These are phyloP conservation scores for Chaenogobius annularis DNA, from an alignment of 2,113 vertebrate species.

Conservation along the genomic window DNA sequence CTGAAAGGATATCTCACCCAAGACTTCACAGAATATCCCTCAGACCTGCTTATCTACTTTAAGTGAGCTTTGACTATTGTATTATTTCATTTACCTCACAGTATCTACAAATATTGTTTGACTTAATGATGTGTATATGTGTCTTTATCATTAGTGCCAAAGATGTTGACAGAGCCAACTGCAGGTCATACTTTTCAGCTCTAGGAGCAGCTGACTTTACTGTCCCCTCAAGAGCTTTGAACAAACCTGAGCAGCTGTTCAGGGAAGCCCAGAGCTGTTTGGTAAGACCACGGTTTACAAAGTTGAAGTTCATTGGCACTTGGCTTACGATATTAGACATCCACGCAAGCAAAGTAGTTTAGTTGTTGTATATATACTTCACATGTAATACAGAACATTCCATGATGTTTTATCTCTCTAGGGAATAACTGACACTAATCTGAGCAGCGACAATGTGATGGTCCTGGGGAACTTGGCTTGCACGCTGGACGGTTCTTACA, in stretches of 20 bases:
- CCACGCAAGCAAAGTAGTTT: background rate
- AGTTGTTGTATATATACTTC: background rate
- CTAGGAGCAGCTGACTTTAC: slow-evolving; percentile 57
- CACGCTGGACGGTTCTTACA: slow-evolving; percentile 56
- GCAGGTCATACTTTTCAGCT: slow-evolving; percentile 58
- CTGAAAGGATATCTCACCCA: slow-evolving; percentile 31
- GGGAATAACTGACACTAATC: slow-evolving; percentile 47
- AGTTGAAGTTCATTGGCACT: background rate
- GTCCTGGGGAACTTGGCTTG: slow-evolving; percentile 71
- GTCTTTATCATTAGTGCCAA: slow-evolving; percentile 42
- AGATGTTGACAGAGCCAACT: slow-evolving; percentile 40
- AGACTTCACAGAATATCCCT: slow-evolving; percentile 62
- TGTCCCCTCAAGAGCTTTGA: slow-evolving; percentile 47
- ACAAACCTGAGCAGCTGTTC: slow-evolving; percentile 29
- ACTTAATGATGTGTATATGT: background rate
- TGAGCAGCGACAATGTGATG: slow-evolving; percentile 55
- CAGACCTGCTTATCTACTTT: slow-evolving; percentile 71
- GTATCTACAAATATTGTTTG: background rate
- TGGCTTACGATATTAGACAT: no score
- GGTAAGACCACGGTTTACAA: slow-evolving; percentile 31
- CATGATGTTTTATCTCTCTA: slow-evolving; percentile 20
- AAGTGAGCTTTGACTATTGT: slow-evolving; percentile 41
- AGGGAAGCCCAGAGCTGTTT: slow-evolving; percentile 49
- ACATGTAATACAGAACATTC: background rate
- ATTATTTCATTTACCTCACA: background rate